Conservation (phyloP, 1,140 invertebrate genomes). For the Microplitis demolitor region DNA sequence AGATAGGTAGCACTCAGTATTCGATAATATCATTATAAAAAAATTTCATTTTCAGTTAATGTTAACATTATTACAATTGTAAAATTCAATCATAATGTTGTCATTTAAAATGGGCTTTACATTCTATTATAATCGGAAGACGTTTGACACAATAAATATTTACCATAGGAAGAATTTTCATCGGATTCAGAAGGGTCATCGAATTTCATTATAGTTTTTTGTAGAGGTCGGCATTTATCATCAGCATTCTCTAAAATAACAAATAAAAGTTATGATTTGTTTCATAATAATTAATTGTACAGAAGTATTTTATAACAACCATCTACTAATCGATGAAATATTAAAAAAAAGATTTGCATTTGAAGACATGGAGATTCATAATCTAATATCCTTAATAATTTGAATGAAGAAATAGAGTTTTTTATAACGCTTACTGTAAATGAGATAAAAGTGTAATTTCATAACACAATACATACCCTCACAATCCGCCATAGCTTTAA, state of each 20-base stretch:
- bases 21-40: too few species aligned
- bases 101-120: not conserved
- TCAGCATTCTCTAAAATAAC: conserved; percentile 44
- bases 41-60: too few species aligned
- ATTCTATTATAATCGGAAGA: not conserved
- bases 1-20: too few species aligned
- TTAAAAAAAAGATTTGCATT: not conserved
- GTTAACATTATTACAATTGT: too few species aligned
- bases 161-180: conserved; percentile 48
- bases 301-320: too few species aligned
- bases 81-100: too few species aligned
- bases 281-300: not conserved
- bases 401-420: too few species aligned
- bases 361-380: too few species aligned
- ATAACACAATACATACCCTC: conserved; percentile 54
- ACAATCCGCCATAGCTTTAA: conserved; percentile 58
- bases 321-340: not conserved
- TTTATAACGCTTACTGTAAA: too few species aligned
- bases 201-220: conserved; percentile 48
- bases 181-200: conserved; percentile 48
- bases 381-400: too few species aligned
- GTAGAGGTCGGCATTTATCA: conserved; percentile 38
- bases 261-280: conserved; percentile 29
- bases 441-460: conserved; percentile 19
- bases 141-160: conserved; percentile 18